phyloP scores from a whole-genome alignment of 2,113 vertebrate species.

The Argyrosomus japonicus region DNA sequence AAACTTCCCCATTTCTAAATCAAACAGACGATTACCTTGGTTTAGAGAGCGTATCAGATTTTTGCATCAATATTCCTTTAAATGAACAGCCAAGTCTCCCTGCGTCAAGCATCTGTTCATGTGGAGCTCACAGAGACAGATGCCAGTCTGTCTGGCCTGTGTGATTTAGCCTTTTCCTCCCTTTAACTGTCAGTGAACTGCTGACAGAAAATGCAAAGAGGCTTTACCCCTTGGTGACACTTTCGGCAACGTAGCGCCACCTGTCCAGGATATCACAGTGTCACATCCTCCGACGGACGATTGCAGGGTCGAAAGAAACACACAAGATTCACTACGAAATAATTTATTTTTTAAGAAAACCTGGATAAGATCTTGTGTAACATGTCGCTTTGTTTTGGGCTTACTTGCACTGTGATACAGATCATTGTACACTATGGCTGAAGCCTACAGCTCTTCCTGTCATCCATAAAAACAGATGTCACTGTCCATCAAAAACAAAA shows the following conservation, averaged over 20 bases:
- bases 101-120: slow-evolving; percentile 51
- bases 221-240: slow-evolving; percentile 64
- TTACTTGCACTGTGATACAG: not conserved
- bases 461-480: slow-evolving; percentile 55
- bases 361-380: slow-evolving; percentile 14
- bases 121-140: slow-evolving; percentile 45
- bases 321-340: slow-evolving; percentile 4
- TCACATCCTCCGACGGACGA: slow-evolving; percentile 9
- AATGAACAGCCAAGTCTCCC: slow-evolving; percentile 37
- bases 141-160: slow-evolving; percentile 48
- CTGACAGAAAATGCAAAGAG: slow-evolving; percentile 74
- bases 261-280: slow-evolving; percentile 56
- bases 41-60: slow-evolving; percentile 35
- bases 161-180: slow-evolving; percentile 53
- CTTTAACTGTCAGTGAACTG: slow-evolving; percentile 59
- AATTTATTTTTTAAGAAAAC: not conserved
- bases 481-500: slow-evolving; percentile 57
- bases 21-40: slow-evolving; percentile 51
- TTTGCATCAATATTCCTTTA: slow-evolving; percentile 45
- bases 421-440: not conserved
- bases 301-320: not conserved
- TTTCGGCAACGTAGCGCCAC: slow-evolving; percentile 61
- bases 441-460: slow-evolving; percentile 5
- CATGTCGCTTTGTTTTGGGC: slow-evolving; percentile 13
- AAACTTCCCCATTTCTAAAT: slow-evolving; percentile 23